These are phyloP conservation scores for Indicator indicator DNA, from an alignment of 2,113 vertebrate genomes.

Conservation along the genomic window DNA sequence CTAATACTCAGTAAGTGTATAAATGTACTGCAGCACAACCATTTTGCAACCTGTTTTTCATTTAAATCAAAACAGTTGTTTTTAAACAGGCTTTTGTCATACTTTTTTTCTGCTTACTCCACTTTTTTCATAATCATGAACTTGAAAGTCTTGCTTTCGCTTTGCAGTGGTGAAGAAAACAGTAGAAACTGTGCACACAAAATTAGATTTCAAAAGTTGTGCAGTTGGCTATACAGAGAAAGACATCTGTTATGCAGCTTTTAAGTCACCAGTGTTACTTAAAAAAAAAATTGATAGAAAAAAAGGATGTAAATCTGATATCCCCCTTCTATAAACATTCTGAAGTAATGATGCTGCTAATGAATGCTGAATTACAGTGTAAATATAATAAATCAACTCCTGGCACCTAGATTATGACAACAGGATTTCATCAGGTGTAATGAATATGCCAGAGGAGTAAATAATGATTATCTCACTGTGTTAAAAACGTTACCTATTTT, in stretches of 20 bases:
- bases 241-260: not conserved
- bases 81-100: not conserved
- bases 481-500: conserved; percentile 26
- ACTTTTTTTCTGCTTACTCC: not conserved
- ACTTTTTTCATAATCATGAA: not conserved
- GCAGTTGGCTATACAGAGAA: not conserved
- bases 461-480: not conserved
- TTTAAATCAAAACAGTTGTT: not conserved
- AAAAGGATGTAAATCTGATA: not conserved
- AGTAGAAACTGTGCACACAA: not conserved
- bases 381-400: not conserved
- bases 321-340: not conserved
- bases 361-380: not conserved
- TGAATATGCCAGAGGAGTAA: not conserved
- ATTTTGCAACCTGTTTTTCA: not conserved
- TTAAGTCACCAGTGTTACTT: not conserved
- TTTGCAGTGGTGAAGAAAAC: not conserved
- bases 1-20: not conserved
- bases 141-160: not conserved
- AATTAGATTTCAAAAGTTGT: not conserved
- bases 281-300: not conserved
- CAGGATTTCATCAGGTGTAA: not conserved
- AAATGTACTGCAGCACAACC: not conserved
- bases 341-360: not conserved
- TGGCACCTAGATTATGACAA: not conserved